Percentiles rank a stretch among this genome's conserved stretches.
These are phyloP conservation scores for Atethmia centrago DNA, from an alignment of 2,888 invertebrate species.

Conservation along the genomic window DNA sequence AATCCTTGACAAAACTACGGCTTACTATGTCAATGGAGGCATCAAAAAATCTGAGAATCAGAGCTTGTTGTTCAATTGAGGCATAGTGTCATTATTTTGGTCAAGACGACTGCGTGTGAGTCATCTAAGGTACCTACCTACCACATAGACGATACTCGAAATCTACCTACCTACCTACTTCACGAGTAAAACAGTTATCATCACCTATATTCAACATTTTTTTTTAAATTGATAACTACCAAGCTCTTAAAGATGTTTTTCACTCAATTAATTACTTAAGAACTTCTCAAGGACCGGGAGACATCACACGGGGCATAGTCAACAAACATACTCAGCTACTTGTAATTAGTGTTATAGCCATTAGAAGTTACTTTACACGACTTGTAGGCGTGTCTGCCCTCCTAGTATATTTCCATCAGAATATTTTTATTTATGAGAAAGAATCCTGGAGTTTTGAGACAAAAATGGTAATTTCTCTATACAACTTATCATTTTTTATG, in stretches of 20 bases:
- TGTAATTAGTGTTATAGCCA: conserved; percentile 36
- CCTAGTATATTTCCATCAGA: conserved; percentile 35
- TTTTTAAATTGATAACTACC: not conserved
- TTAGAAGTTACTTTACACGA: conserved; percentile 26
- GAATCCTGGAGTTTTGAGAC: not conserved
- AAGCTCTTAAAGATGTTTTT: conserved; percentile 3
- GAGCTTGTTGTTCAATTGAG: conserved; percentile 1
- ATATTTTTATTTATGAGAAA: conserved; percentile 1
- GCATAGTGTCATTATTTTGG: conserved; percentile 50
- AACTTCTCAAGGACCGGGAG: conserved; percentile 39
- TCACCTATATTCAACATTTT: not conserved
- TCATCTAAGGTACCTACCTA: not conserved
- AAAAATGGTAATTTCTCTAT: not conserved
- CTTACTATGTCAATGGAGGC: conserved; percentile 29
- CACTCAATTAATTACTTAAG: conserved; percentile 29
- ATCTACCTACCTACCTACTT: no score
- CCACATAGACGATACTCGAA: not conserved
- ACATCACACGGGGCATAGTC: conserved; percentile 2
- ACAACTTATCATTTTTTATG: not conserved
- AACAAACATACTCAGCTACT: conserved; percentile 20
- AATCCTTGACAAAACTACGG: conserved; percentile 34
- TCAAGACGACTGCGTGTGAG: not conserved
- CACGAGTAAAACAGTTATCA: no score
- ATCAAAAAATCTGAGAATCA: conserved; percentile 43
- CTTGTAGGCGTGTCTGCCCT: conserved; percentile 22